These are phyloP conservation scores for Drosophila anomalata DNA, from an alignment of 2,888 invertebrate genomes.

Conservation along the genomic window DNA sequence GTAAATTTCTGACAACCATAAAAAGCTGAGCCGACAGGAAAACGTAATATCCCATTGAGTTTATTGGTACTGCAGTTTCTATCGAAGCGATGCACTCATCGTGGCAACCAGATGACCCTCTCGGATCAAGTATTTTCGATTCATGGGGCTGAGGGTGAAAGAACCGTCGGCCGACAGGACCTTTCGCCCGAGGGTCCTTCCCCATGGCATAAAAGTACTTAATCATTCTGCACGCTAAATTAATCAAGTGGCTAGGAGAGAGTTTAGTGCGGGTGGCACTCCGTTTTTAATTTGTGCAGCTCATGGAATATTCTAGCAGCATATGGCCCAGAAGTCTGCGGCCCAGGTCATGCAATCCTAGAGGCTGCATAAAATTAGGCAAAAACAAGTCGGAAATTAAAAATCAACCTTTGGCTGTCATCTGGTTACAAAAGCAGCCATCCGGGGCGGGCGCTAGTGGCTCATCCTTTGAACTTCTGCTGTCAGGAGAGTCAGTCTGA, in stretches of 20 bases:
- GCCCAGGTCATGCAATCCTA: slow-evolving; percentile 56
- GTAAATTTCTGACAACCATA: slow-evolving; percentile 47
- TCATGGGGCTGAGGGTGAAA: slow-evolving; percentile 48
- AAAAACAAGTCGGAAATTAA: slow-evolving; percentile 73
- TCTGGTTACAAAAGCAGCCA: slow-evolving; percentile 48
- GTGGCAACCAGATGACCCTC: slow-evolving; percentile 28
- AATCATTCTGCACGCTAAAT: slow-evolving; percentile 81
- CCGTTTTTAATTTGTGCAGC: slow-evolving; percentile 77
- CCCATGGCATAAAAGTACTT: slow-evolving; percentile 75
- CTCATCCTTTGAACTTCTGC: slow-evolving; percentile 32
- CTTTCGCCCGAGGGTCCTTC: slow-evolving; percentile 11
- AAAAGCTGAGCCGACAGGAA: slow-evolving; percentile 53
- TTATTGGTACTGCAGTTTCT: slow-evolving; percentile 36
- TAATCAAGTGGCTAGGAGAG: slow-evolving; percentile 78
- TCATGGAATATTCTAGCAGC: slow-evolving; percentile 77
- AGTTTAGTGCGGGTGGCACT: slow-evolving; percentile 39
- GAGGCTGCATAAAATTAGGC: slow-evolving; percentile 74
- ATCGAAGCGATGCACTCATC: slow-evolving; percentile 32
- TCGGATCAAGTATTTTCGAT: slow-evolving; percentile 37
- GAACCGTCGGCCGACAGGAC: slow-evolving; percentile 6
- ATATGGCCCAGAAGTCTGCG: slow-evolving; percentile 62
- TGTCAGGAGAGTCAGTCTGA: slow-evolving; percentile 15
- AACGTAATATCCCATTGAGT: slow-evolving; percentile 39
- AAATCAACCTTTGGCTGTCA: slow-evolving; percentile 56
- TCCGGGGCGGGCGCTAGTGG: slow-evolving; percentile 44